Evolutionary conservation across 2,888 invertebrate genomes (phyloP), one percentile per base, ranked within the genome.

Genomic region (Megamerina dolium): DNA sequence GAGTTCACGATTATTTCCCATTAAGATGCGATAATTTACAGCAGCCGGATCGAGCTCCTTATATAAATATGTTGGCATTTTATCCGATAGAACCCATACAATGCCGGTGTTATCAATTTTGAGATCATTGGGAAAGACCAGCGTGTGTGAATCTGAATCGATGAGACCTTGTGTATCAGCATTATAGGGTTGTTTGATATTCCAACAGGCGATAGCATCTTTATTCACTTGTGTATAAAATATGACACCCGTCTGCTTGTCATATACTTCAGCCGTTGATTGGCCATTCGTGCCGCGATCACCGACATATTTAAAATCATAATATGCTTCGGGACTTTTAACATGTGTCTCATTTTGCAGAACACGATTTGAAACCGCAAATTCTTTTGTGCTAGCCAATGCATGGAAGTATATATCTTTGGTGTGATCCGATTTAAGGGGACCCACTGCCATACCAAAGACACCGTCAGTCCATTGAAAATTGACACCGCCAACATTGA

Each of bases 401-500:
- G 89, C 78, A 66, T 89, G 89, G 81, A 89, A 89, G 68, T 85
- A 89, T 54, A 87, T 74, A 17, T 81, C 83, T 50, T 83, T 81
- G 51, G 74, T 58, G 20, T 78, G 78, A 55, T 81, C 77, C 5
- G 73, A 70, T 48, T 77, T 74, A 46, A 74, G 73, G 23, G 77
- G 77, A 1, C 81, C 82, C 14, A 87, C 70, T 2, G 87, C 84
- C 50, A 88, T 61, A 13, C 82, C 85, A 56, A 88, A 87, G 1
- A 89, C 77, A 2, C 88, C 88, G 63, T 89, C 88, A 1, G 84
- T 85, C 88, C 87, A 89, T 63, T 88, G 88, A 78, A 88, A 89
- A 62, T 83, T 80, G 17, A 86, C 77, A 5, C 87, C 87, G 32
- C 80, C 83, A 12, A 89, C 79, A 55, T 82, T 83, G 66, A 83